These are phyloP conservation scores for Lepilemur ruficaudatus DNA, from an alignment of 2,797 vertebrate species.

Conservation along the genomic window DNA sequence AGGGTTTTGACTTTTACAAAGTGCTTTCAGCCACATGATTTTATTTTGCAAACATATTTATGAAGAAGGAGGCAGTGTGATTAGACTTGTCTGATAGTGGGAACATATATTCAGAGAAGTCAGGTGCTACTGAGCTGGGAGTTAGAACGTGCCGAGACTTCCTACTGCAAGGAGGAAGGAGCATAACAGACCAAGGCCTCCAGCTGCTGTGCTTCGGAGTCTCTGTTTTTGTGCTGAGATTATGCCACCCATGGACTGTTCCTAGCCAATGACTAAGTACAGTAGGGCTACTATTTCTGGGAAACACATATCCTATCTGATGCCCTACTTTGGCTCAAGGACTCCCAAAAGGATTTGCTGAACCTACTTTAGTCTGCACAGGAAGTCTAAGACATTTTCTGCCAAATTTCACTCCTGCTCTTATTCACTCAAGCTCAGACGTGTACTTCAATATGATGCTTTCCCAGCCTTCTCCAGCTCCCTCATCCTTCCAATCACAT, in stretches of 20 bases:
- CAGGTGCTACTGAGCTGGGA: neutral
- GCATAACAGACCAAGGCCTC: accelerated
- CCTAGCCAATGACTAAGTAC: neutral
- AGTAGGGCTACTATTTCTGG: neutral
- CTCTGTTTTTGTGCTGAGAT: neutral
- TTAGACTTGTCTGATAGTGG: neutral
- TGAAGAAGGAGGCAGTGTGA: neutral
- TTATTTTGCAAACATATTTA: neutral
- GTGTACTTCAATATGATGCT: neutral
- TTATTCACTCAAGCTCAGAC: neutral
- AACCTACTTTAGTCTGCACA: neutral
- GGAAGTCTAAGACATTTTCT: neutral
- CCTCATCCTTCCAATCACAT: neutral
- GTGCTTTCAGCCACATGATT: neutral
- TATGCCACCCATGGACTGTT: neutral
- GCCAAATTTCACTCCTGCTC: neutral
- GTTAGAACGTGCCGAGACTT: no score
- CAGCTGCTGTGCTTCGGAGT: no score
- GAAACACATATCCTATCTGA: neutral
- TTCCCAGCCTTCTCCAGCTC: neutral
- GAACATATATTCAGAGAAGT: neutral
- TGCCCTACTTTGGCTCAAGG: neutral
- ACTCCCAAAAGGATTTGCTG: neutral
- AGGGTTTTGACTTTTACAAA: neutral
- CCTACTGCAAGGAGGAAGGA: neutral